Evolutionary conservation across 2,113 vertebrate species (phyloP).

Genomic region (Natator depressus): DNA sequence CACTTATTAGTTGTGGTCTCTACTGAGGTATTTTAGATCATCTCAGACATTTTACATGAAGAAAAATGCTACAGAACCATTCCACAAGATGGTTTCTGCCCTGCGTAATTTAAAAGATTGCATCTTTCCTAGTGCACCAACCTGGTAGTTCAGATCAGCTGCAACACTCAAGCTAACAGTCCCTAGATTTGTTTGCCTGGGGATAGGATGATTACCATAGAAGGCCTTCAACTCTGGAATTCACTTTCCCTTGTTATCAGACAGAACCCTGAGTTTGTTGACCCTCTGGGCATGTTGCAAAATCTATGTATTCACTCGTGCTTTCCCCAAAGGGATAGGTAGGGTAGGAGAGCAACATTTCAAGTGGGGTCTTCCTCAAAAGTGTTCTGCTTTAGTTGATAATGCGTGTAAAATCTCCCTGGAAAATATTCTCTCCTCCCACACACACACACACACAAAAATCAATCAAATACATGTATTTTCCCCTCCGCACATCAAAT

Average conservation of each 20-base stretch:
- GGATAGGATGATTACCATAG: accelerated
- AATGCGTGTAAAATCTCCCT: background rate
- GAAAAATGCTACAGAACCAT: background rate
- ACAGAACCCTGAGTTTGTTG: background rate
- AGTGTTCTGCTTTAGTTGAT: background rate
- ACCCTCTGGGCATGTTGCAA: background rate
- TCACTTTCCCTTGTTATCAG: background rate
- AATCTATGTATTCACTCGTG: background rate
- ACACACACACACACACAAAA: background rate
- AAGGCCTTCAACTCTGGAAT: background rate
- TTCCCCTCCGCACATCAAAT: background rate
- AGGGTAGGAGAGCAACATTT: background rate
- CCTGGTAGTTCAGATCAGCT: background rate
- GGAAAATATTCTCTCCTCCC: background rate
- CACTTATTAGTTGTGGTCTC: background rate
- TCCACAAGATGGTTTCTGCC: background rate
- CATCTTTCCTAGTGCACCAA: accelerated
- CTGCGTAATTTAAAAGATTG: background rate
- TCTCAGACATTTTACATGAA: background rate
- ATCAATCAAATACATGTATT: background rate
- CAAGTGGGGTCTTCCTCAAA: background rate
- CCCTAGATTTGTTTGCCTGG: accelerated
- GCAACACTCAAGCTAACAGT: background rate
- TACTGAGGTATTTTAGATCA: background rate
- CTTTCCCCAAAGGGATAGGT: accelerated